These are phyloP conservation scores for Ictidomys tridecemlineatus DNA, from an alignment of 2,113 vertebrate species.

Conservation along the genomic window DNA sequence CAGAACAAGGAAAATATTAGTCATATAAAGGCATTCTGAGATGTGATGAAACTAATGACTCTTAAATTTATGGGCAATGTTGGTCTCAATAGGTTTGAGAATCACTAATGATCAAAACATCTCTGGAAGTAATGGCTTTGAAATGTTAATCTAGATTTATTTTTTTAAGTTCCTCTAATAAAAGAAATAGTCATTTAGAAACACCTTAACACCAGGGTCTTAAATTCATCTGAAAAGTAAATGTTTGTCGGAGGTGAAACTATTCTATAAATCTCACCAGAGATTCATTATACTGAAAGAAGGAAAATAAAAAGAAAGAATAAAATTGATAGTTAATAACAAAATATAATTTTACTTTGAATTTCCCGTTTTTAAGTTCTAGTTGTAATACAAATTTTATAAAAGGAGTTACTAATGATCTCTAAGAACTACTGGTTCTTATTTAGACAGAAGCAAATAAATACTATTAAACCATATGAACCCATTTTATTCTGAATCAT, in stretches of 20 bases:
- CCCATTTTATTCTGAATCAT: neutral
- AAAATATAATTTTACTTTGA: neutral
- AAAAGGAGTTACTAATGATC: neutral
- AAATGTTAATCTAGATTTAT: conserved; percentile 32
- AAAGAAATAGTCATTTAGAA: conserved; percentile 9
- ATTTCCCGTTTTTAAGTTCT: neutral
- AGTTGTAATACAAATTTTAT: conserved; percentile 31
- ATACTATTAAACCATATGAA: neutral
- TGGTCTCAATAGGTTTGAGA: neutral
- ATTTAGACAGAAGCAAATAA: conserved; percentile 39
- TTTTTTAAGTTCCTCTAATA: neutral
- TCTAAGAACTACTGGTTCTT: neutral
- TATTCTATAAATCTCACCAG: neutral
- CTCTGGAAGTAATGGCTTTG: conserved; percentile 11
- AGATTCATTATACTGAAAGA: neutral
- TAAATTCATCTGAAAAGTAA: conserved; percentile 31
- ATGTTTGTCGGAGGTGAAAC: neutral
- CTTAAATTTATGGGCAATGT: neutral
- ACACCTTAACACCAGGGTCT: neutral
- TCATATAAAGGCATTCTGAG: neutral
- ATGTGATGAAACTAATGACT: neutral
- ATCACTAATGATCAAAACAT: conserved; percentile 16
- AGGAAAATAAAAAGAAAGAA: neutral
- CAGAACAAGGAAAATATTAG: neutral
- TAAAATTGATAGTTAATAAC: neutral